A percentile compares a stretch with the other conserved stretches of the same genome.
Conservation (phyloP, 1,140 invertebrate species). For the Drosophila grimshawi region DNA sequence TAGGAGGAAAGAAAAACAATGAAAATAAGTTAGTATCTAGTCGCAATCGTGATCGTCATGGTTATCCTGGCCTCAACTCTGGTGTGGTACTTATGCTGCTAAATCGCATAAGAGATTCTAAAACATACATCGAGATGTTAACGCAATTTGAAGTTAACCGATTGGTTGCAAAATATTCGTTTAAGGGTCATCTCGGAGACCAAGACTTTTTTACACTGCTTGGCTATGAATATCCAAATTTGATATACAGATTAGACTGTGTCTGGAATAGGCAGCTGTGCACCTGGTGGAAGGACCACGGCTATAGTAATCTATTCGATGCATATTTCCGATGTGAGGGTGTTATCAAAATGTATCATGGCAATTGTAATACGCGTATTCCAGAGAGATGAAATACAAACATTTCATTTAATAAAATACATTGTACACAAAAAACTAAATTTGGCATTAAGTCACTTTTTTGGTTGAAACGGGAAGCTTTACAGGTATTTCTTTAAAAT, state of each 20-base stretch:
- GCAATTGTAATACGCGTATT: constrained; percentile 93
- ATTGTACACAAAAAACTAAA: constrained; percentile 10
- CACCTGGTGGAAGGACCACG: constrained; percentile 93
- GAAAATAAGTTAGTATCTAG: constrained; percentile 47
- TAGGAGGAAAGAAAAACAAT: constrained; percentile 47
- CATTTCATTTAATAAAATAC: constrained; percentile 27
- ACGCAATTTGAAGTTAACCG: constrained; percentile 86
- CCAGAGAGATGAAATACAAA: constrained; percentile 84
- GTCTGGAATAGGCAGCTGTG: constrained; percentile 94
- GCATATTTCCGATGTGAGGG: constrained; percentile 90
- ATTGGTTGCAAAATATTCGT: constrained; percentile 89
- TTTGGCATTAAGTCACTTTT: too few species aligned
- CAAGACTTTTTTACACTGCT: constrained; percentile 95
- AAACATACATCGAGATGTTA: constrained; percentile 87
- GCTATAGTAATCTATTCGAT: constrained; percentile 91
- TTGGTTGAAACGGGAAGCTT: not conserved
- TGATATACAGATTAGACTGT: constrained; percentile 92
- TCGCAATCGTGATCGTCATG: constrained; percentile 77
- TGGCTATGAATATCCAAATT: constrained; percentile 88
- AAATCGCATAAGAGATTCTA: constrained; percentile 88
- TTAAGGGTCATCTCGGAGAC: constrained; percentile 93
- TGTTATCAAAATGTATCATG: constrained; percentile 91
- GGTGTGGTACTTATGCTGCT: constrained; percentile 92
- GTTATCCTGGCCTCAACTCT: constrained; percentile 92
- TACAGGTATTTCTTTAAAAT: too few species aligned